Evolutionary conservation across 1,140 invertebrate species (phyloP).

Genomic region (Drosophila mauritiana): DNA sequence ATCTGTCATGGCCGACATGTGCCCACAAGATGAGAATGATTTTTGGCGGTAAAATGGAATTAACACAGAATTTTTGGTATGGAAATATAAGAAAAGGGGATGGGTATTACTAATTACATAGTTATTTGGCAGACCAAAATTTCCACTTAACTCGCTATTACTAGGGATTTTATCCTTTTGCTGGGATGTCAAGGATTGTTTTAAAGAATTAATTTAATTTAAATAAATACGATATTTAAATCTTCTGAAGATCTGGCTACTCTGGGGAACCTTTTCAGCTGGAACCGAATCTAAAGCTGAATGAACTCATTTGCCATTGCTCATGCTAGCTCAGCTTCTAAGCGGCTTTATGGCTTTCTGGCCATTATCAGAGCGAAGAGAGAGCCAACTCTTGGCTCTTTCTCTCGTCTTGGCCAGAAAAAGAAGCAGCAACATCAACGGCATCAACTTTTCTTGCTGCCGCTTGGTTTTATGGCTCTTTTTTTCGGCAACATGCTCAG

Average conservation of each 20-base stretch:
- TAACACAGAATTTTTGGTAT: slow-evolving; percentile 15
- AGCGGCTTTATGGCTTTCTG: slow-evolving; percentile 58
- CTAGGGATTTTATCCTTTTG: not conserved
- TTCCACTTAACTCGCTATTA: not conserved
- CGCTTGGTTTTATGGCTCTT: slow-evolving; percentile 61
- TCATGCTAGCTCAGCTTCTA: slow-evolving; percentile 71
- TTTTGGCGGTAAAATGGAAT: slow-evolving; percentile 66
- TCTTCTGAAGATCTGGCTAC: slow-evolving; percentile 12
- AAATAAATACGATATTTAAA: not conserved
- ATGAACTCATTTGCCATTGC: slow-evolving; percentile 60
- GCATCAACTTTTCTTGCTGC: slow-evolving; percentile 62
- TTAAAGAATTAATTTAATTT: no score
- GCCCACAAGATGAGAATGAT: slow-evolving; percentile 66
- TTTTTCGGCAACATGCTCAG: slow-evolving; percentile 77
- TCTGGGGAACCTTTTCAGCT: slow-evolving; percentile 44
- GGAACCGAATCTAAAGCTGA: slow-evolving; percentile 31
- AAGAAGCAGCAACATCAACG: slow-evolving; percentile 48
- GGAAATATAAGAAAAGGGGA: not conserved
- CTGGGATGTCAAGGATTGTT: not conserved
- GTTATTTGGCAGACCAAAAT: not conserved
- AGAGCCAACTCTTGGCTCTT: slow-evolving; percentile 23
- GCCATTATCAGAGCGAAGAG: slow-evolving; percentile 51
- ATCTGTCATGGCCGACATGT: slow-evolving; percentile 72
- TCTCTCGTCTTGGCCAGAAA: slow-evolving; percentile 44
- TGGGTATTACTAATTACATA: slow-evolving; percentile 12